A percentile compares a stretch with the other conserved stretches of the same genome.
These are phyloP conservation scores for Pogonognathellus flavescens DNA, from an alignment of 1,140 invertebrate species.

Conservation along the genomic window DNA sequence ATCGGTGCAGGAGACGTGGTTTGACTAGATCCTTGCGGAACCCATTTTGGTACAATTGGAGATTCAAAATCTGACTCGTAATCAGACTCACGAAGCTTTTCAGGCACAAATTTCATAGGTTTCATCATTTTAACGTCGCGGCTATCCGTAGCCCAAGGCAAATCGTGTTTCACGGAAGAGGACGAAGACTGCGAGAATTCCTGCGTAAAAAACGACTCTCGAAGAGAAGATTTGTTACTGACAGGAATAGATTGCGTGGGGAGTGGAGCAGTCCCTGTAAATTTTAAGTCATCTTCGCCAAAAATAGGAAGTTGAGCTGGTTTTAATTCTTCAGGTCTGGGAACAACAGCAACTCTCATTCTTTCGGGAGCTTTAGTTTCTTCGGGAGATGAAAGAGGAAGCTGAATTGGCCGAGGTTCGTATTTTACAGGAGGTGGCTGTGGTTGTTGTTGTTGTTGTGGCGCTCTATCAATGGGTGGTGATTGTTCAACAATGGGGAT, in stretches of 20 bases:
- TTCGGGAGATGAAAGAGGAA: not conserved
- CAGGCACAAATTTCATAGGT: slow-evolving; percentile 76
- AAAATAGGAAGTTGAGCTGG: slow-evolving; percentile 12
- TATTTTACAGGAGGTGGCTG: no score
- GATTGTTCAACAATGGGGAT: slow-evolving; percentile 32
- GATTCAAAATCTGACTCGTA: slow-evolving; percentile 82
- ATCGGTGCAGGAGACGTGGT: slow-evolving; percentile 53
- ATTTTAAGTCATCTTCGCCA: not conserved
- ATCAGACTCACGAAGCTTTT: slow-evolving; percentile 80
- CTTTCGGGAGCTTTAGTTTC: not conserved
- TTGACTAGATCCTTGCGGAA: slow-evolving; percentile 71
- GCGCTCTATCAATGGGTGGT: not conserved
- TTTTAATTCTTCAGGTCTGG: slow-evolving; percentile 6
- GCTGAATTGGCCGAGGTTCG: not conserved
- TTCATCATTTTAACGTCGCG: not conserved
- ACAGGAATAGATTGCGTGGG: not conserved
- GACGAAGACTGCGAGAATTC: slow-evolving; percentile 25
- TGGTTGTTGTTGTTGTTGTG: not conserved
- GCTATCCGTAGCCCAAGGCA: not conserved
- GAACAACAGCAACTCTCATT: not conserved
- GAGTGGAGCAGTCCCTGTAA: not conserved
- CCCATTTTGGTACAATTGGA: slow-evolving; percentile 76
- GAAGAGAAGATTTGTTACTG: not conserved
- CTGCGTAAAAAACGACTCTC: not conserved
- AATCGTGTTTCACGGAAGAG: slow-evolving; percentile 64